Conservation (phyloP, 2,797 vertebrate species). For the Kryptopterus vitreolus region DNA sequence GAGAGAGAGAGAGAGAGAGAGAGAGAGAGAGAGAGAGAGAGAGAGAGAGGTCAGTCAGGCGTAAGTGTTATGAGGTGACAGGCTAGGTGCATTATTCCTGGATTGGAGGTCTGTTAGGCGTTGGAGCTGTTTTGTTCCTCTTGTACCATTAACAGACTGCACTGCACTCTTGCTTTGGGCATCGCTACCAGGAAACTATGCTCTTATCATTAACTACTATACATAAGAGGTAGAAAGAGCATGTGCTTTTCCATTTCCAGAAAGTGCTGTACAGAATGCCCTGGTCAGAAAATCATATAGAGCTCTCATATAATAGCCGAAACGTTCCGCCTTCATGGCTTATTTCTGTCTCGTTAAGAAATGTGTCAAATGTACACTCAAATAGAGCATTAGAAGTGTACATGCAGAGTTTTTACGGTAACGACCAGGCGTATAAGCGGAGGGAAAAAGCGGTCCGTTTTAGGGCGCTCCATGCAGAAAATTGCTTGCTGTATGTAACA, state of each 20-base stretch:
- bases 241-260: slow-evolving; percentile 1
- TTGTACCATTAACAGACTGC: slow-evolving; percentile 63
- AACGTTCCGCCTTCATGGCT: neutral
- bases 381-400: neutral
- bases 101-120: slow-evolving; percentile 27
- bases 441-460: neutral
- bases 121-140: slow-evolving; percentile 20
- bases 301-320: neutral
- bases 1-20: slow-evolving; percentile 30
- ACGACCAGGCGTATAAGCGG: too few relatives aligned
- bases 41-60: neutral
- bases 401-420: neutral
- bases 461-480: neutral
- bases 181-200: slow-evolving; percentile 60
- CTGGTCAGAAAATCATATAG: neutral
- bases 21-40: slow-evolving; percentile 8
- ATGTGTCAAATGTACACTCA: neutral
- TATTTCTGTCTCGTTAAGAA: neutral
- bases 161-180: slow-evolving; percentile 73
- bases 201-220: slow-evolving; percentile 72
- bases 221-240: slow-evolving; percentile 52
- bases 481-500: neutral
- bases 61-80: slow-evolving; percentile 37
- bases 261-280: neutral
- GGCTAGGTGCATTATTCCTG: slow-evolving; percentile 48